These are phyloP conservation scores for Lamprotornis superbus DNA, from an alignment of 2,113 vertebrate genomes.

Conservation along the genomic window DNA sequence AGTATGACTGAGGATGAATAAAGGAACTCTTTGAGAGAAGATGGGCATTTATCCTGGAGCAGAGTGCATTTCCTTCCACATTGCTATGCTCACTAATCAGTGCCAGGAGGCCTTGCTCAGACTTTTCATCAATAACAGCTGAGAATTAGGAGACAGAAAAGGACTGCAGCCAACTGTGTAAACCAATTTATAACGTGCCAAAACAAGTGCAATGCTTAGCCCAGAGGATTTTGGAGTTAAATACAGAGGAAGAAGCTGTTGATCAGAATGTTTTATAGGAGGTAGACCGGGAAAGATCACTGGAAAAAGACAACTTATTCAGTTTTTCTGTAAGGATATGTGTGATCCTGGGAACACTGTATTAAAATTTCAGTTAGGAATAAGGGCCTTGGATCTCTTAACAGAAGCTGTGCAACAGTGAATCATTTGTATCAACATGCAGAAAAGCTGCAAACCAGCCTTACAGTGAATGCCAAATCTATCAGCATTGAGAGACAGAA, in stretches of 20 bases:
- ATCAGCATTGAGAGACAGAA: background rate
- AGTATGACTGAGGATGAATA: background rate
- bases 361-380: background rate
- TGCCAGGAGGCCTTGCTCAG: constrained; percentile 15
- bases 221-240: constrained; percentile 37
- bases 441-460: background rate
- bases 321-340: background rate
- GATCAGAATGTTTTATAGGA: constrained; percentile 14
- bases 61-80: background rate
- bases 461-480: background rate
- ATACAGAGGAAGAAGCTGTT: constrained; percentile 30
- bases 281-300: background rate
- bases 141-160: constrained; percentile 29
- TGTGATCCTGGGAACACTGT: background rate
- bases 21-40: background rate
- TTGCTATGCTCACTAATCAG: background rate
- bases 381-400: background rate
- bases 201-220: constrained; percentile 26
- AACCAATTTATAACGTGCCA: constrained; percentile 60
- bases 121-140: constrained; percentile 14
- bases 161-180: constrained; percentile 20
- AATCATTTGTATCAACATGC: background rate
- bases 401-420: background rate
- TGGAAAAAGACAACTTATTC: background rate
- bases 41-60: background rate